phyloP scores from a whole-genome alignment of 2,888 invertebrate genomes.

The Leptodirus hochenwartii region DNA sequence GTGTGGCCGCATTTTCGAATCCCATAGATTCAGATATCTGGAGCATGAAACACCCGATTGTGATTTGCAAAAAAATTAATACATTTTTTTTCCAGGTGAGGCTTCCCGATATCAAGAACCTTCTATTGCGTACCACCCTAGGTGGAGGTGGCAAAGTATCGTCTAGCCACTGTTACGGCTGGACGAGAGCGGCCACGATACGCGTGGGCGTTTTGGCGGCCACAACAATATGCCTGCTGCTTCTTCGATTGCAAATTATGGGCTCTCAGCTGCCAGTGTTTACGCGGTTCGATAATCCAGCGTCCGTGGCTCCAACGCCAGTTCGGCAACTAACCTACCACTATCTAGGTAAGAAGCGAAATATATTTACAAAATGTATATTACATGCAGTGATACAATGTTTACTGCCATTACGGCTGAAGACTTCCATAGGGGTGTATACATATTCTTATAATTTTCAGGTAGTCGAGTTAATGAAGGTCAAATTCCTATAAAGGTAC shows the following conservation, averaged over 20 bases:
- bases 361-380: no score
- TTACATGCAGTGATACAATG: no score
- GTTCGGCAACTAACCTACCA: constrained; percentile 79
- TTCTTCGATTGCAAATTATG: constrained; percentile 83
- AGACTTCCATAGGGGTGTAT: no score
- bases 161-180: constrained; percentile 32
- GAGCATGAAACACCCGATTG: no score
- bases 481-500: no score
- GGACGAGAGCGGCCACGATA: constrained; percentile 52
- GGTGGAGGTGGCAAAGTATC: no score
- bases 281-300: constrained; percentile 95
- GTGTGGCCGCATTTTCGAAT: no score
- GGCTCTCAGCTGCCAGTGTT: constrained; percentile 92
- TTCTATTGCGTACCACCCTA: constrained; percentile 29
- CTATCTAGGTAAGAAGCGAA: no score
- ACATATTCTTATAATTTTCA: no score
- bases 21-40: no score
- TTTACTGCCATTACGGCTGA: no score
- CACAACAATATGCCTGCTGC: constrained; percentile 61
- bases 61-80: constrained; percentile 2
- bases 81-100: constrained; percentile 26
- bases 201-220: constrained; percentile 63
- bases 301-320: constrained; percentile 73
- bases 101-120: constrained; percentile 29
- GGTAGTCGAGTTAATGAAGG: no score